A percentile compares a stretch with the other conserved stretches of the same genome.
Evolutionary conservation across 2,113 vertebrate species (phyloP).

Genomic region (Psittacus erithacus): DNA sequence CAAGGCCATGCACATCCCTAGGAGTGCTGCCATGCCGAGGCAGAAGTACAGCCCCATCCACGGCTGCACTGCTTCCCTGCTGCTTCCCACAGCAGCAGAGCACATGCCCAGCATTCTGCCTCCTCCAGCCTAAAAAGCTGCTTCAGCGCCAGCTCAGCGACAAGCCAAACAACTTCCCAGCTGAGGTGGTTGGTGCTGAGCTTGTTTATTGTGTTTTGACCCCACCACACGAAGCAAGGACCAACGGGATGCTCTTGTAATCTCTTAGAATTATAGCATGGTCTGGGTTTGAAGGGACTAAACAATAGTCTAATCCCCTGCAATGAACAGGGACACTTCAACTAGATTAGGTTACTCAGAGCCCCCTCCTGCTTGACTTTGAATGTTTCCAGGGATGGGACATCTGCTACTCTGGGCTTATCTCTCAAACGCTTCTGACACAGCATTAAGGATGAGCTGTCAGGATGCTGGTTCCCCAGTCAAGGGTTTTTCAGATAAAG

Average conservation of each 20-base stretch:
- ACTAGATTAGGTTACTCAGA: neutral
- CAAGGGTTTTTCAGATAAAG: neutral
- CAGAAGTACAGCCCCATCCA: neutral
- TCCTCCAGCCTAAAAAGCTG: neutral
- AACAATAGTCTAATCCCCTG: neutral
- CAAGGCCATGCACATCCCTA: neutral
- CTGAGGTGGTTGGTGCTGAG: neutral
- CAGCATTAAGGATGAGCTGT: neutral
- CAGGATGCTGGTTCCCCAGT: neutral
- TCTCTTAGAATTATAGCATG: neutral
- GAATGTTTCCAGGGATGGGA: neutral
- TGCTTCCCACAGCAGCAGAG: neutral
- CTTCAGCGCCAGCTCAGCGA: neutral
- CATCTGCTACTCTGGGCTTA: neutral
- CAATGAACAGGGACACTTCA: rapidly evolving
- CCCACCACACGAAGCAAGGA: neutral
- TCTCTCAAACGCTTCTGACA: neutral
- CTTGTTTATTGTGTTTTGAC: neutral
- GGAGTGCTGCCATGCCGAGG: neutral
- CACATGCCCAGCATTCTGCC: neutral
- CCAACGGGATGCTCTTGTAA: neutral
- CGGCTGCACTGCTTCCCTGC: neutral
- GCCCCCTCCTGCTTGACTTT: neutral
- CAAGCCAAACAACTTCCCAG: neutral
- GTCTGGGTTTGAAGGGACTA: neutral